Evolutionary conservation across 1,140 invertebrate species (phyloP).

Genomic region (Sinonovacula constricta): DNA sequence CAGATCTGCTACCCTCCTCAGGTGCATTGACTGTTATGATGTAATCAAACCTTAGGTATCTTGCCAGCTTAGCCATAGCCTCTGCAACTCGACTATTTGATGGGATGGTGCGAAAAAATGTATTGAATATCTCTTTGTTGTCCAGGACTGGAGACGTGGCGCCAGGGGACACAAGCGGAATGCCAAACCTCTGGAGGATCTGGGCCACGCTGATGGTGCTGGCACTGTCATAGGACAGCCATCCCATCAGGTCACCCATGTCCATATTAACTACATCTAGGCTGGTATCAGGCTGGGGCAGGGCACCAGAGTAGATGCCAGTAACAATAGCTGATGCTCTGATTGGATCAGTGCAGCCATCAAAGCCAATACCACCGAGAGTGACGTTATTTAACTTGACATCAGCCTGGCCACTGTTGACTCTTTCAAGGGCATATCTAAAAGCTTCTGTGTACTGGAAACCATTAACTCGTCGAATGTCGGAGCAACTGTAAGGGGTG

Average conservation of each 20-base stretch:
- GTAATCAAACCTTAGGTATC: slow-evolving; percentile 65
- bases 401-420: slow-evolving; percentile 64
- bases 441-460: slow-evolving; percentile 74
- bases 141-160: slow-evolving; percentile 86
- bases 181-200: slow-evolving; percentile 56
- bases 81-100: slow-evolving; percentile 88
- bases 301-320: slow-evolving; percentile 61
- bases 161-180: slow-evolving; percentile 68
- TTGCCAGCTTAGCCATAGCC: slow-evolving; percentile 81
- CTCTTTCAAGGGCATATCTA: slow-evolving; percentile 67
- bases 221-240: slow-evolving; percentile 71
- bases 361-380: slow-evolving; percentile 80
- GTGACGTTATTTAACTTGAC: slow-evolving; percentile 81
- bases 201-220: slow-evolving; percentile 63
- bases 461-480: slow-evolving; percentile 61
- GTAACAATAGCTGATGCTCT: slow-evolving; percentile 64
- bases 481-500: slow-evolving; percentile 66
- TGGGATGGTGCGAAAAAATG: slow-evolving; percentile 89
- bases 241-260: slow-evolving; percentile 55
- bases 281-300: slow-evolving; percentile 38
- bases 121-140: slow-evolving; percentile 86
- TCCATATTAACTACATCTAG: slow-evolving; percentile 44
- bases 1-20: slow-evolving; percentile 58
- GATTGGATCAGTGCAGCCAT: slow-evolving; percentile 67
- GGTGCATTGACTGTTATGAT: slow-evolving; percentile 71